Evolutionary conservation across 2,888 invertebrate species (phyloP), one percentile per base, ranked within the genome.

Genomic region (Neelides folsomi): DNA sequence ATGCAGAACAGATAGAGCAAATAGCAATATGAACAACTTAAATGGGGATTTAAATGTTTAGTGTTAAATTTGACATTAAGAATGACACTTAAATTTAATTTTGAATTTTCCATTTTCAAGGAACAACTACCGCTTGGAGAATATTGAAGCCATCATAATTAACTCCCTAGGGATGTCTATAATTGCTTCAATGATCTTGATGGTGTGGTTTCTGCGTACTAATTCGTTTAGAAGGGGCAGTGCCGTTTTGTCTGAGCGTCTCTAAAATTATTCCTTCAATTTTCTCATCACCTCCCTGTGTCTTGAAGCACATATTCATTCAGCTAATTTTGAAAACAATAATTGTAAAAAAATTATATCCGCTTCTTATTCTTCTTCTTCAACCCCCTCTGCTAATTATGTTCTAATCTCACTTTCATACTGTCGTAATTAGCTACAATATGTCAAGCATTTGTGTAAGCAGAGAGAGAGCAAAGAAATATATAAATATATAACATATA

Each of bases 131-230:
- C 46, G 58, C 13, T 40, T 58, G 50, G 43, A 56, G 36, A 54
- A 52, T 34, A 49, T 55, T 15, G 63, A 63, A 42, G 54, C 57
- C 12, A 49, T 63, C 38, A 59, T 60, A 34, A 48, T 63, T 42
- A 63, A 63, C 54, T 42, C 55, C 8, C 52, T 63, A 27, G 63
- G 63, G 35, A 53, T 60, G 35, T 34, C 46, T 13, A 59, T 63
- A 41, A 55, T 56, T 20, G 60, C 54, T 43, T 53, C 59, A 16
- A 51, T 63, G 57, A 63, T 63, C 41, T 41, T 58, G 34, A 63
- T 63, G 63, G 51, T 57, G 8, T 63, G 58, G 52, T 55, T 60
- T 37, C 51, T 63, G 39, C 58, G 63, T 18, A 50, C 55, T 13
- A 54, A 53, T 15, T 50, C 56, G 18, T 38, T 54, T 37, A 55